Base-by-base conservation (phyloP, 1,140 invertebrate genomes). In the Pararge aegeria region DNA sequence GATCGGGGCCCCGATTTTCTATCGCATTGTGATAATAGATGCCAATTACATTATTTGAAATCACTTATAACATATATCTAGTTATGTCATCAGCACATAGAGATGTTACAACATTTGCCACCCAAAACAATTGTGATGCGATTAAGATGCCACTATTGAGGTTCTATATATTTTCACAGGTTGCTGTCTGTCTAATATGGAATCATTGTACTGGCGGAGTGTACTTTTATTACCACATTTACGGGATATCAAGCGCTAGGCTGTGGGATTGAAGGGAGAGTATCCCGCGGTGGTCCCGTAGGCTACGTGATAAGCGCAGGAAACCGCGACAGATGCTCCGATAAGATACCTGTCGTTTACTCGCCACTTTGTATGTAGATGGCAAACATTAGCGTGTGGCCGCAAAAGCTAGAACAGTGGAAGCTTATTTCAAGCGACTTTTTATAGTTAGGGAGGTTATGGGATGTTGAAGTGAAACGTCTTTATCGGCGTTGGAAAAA, bases 371-470 rank as follows among this genome's bases (percentile, higher is more conserved):
- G 54, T 63, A 53, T 63, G 54, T 63, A 52, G 37, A 63, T 61
- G 48, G 40, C 61, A 63, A 63, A 63, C 49, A 63, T 63, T 53
- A 57, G 42, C 61, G 55, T 63, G 61, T 63, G 61, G 54, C 44
- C 55, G 24, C 60, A 16, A 52, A 42, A 16, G 38, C 38, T 42
- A 4, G 0, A 46, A 46, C 44, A 24, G 20, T 24, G 44, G 15
- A 20, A 21, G 18, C 12, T 21, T 46, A 12, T n/a, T 21, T 21
- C 3, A 24, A 21, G 20, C 5, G 5, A 18, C 38, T 42, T 42
- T n/a, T 34, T 12, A 12, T 10, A 34, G 30, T 12, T 34, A 34
- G 30, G 1, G 30, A 34, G 30, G 10, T 34, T 3, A 0, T 12
- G 10, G 30, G 7, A 12, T n/a, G n/a, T n/a, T n/a, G n/a, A n/a